Base-by-base conservation (phyloP, 2,888 invertebrate species). In the Catocala fraxini region DNA sequence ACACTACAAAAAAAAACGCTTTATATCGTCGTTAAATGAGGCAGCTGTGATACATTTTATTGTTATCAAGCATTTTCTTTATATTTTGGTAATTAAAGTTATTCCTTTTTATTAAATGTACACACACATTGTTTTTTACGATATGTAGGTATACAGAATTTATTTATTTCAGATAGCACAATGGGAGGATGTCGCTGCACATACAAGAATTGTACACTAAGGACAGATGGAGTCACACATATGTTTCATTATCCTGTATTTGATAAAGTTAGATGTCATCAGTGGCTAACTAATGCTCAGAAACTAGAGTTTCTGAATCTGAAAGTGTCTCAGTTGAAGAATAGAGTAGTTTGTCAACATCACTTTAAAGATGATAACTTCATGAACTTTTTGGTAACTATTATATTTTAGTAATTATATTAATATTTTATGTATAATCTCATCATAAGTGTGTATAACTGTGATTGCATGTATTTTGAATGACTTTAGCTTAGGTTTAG, bases 141-240 rank as follows among this genome's bases (percentile, higher is more conserved):
- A 25, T 25, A 25, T 25, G 25, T 25, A 25, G 4, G 25, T 25
- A 25, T 25, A 25, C 4, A 25, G 1, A 25, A 15, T 48, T 2
- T 48, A n/a, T 59, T 45, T 63, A 10, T 68, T 73, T 56, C 63
- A 77, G 74, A 9, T n/a, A 34, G 12, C 11, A 79, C 15, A 45
- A 96, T 96, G 96, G 96, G 95, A 58, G 96, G 96, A 2, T 95
- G 95, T 70, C 92, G 95, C 9, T 96, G 96, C 79, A 89, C 95
- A 48, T 96, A 95, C 71, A 93, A 93, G 63, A 94, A 90, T 62
- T 96, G 96, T 73, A 88, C 84, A 48, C 88, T 90, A 41, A 89
- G 91, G 46, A 92, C 95, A n/a, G 93, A 93, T 83, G 89, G 90
- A 0, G 92, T 93, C 71, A 94, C 93, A 0, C 96, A 96, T 75